A percentile compares a stretch with the other conserved stretches of the same genome.
Evolutionary conservation across 2,797 vertebrate species (phyloP).

Genomic region (Rhadinocentrus ornatus): DNA sequence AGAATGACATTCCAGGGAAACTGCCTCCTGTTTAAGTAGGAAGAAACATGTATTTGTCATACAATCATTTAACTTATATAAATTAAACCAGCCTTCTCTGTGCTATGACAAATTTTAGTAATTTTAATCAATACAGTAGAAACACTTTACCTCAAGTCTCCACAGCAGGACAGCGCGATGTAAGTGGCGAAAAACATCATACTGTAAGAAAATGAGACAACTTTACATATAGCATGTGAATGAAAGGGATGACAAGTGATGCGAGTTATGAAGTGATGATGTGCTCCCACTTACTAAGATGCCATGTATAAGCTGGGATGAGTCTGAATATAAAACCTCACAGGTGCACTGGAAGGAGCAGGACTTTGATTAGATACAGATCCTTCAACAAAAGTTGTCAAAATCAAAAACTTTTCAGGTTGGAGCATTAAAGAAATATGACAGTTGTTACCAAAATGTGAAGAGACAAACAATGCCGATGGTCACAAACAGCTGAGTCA

Average conservation of each 20-base stretch:
- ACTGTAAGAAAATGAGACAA: conserved; percentile 63
- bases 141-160: conserved; percentile 86
- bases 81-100: background rate
- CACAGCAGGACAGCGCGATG: conserved; percentile 91
- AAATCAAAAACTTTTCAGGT: background rate
- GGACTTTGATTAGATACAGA: background rate
- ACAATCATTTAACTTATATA: background rate
- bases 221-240: background rate
- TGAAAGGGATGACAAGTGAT: background rate
- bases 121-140: background rate
- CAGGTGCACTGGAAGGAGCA: conserved; percentile 80
- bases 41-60: background rate
- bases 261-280: background rate
- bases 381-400: background rate
- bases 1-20: conserved; percentile 94
- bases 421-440: background rate
- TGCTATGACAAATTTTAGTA: background rate
- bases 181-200: conserved; percentile 91
- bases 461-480: conserved; percentile 89
- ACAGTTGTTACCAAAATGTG: conserved; percentile 88
- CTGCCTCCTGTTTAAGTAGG: conserved; percentile 83
- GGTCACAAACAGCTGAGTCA: conserved; percentile 90
- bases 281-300: conserved; percentile 89
- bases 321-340: conserved; percentile 90
- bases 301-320: conserved; percentile 91